A percentile compares a stretch with the other conserved stretches of the same genome.
phyloP scores from a whole-genome alignment of 2,113 vertebrate species.

The human region GRCh38 chr7:69016001-69016500 shows the following conservation, averaged over 20 bases:
- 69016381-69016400: neutral
- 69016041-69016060: neutral
- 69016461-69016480: neutral
- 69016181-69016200: neutral
- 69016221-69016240: neutral
- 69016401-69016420: neutral
- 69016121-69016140: slow-evolving; percentile 29
- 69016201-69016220: neutral
- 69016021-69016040: slow-evolving; percentile 22
- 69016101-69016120: neutral
- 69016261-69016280: neutral
- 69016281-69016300: neutral
- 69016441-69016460: neutral
- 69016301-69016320: neutral
- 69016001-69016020: neutral
- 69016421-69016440: neutral
- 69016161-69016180: neutral
- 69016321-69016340: neutral
- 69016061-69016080: neutral
- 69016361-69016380: neutral
- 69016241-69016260: neutral
- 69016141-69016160: neutral
- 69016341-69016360: slow-evolving; percentile 42
- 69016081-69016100: neutral
- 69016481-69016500: neutral